Percentiles rank a stretch among this genome's conserved stretches.
These are phyloP conservation scores for Gymnobelideus leadbeateri DNA, from an alignment of 2,113 vertebrate genomes.

Conservation along the genomic window DNA sequence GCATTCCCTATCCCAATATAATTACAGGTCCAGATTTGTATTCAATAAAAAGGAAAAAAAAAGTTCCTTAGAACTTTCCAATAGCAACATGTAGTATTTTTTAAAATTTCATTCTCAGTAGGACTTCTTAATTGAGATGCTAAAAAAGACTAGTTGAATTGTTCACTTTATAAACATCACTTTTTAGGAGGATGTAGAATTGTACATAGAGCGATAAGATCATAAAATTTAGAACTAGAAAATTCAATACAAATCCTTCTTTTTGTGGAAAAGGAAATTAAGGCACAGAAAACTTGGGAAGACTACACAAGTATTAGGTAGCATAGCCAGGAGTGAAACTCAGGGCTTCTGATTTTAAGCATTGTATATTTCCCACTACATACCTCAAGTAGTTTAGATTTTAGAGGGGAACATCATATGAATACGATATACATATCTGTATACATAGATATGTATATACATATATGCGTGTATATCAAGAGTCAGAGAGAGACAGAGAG, in stretches of 20 bases:
- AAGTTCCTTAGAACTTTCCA: neutral
- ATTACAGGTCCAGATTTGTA: neutral
- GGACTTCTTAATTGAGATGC: neutral
- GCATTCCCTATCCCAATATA: neutral
- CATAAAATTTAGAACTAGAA: neutral
- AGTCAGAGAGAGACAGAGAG: too few relatives aligned
- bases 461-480: neutral
- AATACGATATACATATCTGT: neutral
- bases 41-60: neutral
- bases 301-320: neutral
- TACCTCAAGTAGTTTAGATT: neutral
- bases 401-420: neutral
- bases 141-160: neutral
- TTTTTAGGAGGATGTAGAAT: neutral
- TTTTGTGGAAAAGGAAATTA: neutral
- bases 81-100: neutral
- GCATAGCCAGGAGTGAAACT: neutral
- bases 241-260: neutral
- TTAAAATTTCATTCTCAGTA: neutral
- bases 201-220: neutral
- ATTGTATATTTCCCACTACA: neutral
- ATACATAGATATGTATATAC: neutral
- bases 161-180: neutral
- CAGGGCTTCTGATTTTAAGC: neutral
- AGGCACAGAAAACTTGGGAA: neutral